Base-by-base conservation (phyloP, 2,113 vertebrate genomes). In the Phalacrocorax aristotelis region DNA sequence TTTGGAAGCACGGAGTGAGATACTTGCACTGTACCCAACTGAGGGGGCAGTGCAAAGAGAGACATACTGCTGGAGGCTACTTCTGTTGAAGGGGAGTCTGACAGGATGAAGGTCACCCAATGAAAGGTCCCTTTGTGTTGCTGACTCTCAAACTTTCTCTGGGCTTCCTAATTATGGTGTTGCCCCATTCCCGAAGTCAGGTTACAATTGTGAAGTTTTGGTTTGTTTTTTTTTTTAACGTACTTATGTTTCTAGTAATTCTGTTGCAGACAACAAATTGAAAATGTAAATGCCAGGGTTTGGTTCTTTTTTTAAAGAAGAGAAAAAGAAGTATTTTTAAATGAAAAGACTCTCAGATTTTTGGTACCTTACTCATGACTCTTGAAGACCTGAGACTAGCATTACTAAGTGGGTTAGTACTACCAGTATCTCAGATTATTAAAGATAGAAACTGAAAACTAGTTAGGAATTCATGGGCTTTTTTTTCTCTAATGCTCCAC, bases 401-500 rank as follows among this genome's bases (percentile, higher is more conserved):
- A 70, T 89, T 83, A n/a, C 91, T 95, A 89, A 95, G 75, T 77
- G 54, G 46, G 78, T 85, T 95, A 74, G 66, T 87, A 48, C 40
- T 85, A 74, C 81, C 68, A 83, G 23, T 65, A 85, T 80, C 58
- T 93, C 83, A 78, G 90, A 95, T 97, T 76, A 51, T 62, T 91
- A 77, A 91, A 90, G 87, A 86, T 55, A 89, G 62, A 95, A 80
- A 48, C 46, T 44, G 66, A 82, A 95, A 96, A 82, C 55, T 97
- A 94, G 93, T 97, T 93, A 95, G 75, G 62, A 92, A 42, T 81
- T 92, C 32, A 54, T 71, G 71, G 80, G 93, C 30, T 0, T 44
- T 72, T 93, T 74, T 87, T 71, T 25, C 82, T 87, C 46, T 83
- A 62, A 72, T 86, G 85, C 74, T 95, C 85, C 88, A 96, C 93